These are phyloP conservation scores for Stenurella melanura DNA, from an alignment of 2,888 invertebrate species.

Conservation along the genomic window DNA sequence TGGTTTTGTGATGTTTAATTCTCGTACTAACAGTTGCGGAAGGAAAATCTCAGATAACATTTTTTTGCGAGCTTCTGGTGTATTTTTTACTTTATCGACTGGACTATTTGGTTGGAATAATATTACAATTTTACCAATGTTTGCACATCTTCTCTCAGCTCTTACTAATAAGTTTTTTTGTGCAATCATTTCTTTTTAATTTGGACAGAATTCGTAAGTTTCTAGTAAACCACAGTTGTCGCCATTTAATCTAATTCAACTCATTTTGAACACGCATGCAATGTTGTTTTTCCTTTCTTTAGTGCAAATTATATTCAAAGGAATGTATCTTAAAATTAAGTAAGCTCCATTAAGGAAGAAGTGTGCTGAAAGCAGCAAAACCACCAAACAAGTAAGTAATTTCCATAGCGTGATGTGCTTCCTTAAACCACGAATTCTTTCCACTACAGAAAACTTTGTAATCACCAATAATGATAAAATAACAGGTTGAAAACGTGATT, in stretches of 20 bases:
- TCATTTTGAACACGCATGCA: background rate
- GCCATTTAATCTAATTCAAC: background rate
- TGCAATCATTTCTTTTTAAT: too few species aligned
- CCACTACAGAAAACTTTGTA: background rate
- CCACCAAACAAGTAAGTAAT: conserved; percentile 7
- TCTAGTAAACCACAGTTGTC: too few species aligned
- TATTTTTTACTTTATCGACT: too few species aligned
- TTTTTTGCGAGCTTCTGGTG: too few species aligned
- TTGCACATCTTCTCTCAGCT: too few species aligned
- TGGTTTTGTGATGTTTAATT: too few species aligned
- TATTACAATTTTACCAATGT: too few species aligned
- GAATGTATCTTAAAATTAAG: conserved; percentile 7
- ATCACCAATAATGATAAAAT: background rate
- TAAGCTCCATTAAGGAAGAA: background rate
- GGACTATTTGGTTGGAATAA: too few species aligned
- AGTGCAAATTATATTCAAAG: background rate
- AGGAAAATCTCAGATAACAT: too few species aligned
- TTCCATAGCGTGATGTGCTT: conserved; percentile 1
- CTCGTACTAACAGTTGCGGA: too few species aligned
- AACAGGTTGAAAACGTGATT: conserved; percentile 6
- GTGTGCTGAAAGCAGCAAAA: background rate
- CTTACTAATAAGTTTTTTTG: too few species aligned
- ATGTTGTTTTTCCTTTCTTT: background rate
- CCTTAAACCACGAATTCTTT: conserved; percentile 3
- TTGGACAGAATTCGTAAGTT: too few species aligned